Evolutionary conservation across 2,888 invertebrate genomes (phyloP), one percentile per base, ranked within the genome.

Genomic region (Drosophila bunnanda): DNA sequence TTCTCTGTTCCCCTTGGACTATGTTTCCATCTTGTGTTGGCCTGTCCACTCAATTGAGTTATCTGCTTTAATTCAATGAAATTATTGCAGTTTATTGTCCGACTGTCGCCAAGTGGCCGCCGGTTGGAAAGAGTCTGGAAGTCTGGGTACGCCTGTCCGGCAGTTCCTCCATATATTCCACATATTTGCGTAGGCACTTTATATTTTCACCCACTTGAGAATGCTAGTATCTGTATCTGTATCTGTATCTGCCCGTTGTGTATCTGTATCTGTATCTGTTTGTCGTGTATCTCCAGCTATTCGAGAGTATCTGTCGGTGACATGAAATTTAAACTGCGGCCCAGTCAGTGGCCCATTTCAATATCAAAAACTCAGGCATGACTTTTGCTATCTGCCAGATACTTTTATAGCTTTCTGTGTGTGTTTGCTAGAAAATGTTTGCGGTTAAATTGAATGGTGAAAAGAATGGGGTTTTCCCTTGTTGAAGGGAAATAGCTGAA

Each of bases 41-140:
- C 46, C 68, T 72, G 82, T 66, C 79, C 66, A 69, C 79, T 87
- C 87, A 83, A 89, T 81, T 87, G 79, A 79, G 75, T 78, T 89
- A 83, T 83, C 77, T 71, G 69, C 64, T 77, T 87, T 84, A 89
- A 89, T 87, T 83, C 62, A 83, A 83, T 83, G 74, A 86, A 79
- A 79, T 79, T 82, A 77, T 85, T 77, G 71, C 69, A 85, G 73
- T 70, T 76, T 77, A 64, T 87, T 78, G 69, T 75, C 82, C 59
- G 68, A 59, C 76, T 54, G 79, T 68, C 81, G 84, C 65, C 82
- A 77, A 82, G 69, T 76, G 72, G 67, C 48, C 50, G 20, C 32
- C 60, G 38, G 50, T 39, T 30, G 20, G 30, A 66, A 50, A 50
- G 50, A 50, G 50, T 50, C 50, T 50, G 50, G 15, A 50, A 50